A percentile compares a stretch with the other conserved stretches of the same genome.
phyloP scores from a whole-genome alignment of 2,888 invertebrate genomes.

The Melinopterus prodromus region DNA sequence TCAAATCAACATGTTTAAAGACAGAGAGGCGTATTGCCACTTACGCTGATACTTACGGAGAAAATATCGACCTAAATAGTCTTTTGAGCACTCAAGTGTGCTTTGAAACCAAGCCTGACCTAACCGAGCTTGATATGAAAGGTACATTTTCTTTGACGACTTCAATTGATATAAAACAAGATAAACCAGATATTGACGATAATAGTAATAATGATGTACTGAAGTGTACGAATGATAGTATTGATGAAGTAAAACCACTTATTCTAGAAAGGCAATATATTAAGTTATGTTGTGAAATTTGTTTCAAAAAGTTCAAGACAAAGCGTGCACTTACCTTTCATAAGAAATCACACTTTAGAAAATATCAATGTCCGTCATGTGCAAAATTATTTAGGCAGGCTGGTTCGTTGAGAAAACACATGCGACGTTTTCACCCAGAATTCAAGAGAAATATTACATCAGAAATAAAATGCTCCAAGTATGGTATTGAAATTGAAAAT shows the following conservation, averaged over 20 bases:
- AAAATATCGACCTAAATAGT: background rate
- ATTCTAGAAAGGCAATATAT: background rate
- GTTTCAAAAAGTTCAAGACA: background rate
- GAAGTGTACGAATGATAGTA: background rate
- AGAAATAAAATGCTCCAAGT: background rate
- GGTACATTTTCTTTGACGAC: background rate
- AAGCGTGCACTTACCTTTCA: background rate
- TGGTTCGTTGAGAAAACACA: background rate
- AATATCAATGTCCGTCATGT: background rate
- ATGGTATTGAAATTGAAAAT: background rate
- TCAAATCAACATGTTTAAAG: constrained; percentile 16
- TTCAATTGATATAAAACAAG: background rate
- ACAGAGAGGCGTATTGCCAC: background rate
- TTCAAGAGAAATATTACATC: background rate
- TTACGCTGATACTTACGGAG: constrained; percentile 17
- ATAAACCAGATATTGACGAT: background rate
- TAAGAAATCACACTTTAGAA: background rate
- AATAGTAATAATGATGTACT: too few relatives aligned
- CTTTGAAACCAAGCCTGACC: background rate
- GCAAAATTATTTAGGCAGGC: background rate
- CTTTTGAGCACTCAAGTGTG: background rate
- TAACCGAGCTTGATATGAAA: background rate
- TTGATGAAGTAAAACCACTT: too few relatives aligned
- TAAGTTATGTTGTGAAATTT: background rate
- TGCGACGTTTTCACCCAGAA: background rate